Percentiles rank a stretch among this genome's conserved stretches.
Conservation (phyloP, 1,140 invertebrate genomes). For the Radopholus similis region DNA sequence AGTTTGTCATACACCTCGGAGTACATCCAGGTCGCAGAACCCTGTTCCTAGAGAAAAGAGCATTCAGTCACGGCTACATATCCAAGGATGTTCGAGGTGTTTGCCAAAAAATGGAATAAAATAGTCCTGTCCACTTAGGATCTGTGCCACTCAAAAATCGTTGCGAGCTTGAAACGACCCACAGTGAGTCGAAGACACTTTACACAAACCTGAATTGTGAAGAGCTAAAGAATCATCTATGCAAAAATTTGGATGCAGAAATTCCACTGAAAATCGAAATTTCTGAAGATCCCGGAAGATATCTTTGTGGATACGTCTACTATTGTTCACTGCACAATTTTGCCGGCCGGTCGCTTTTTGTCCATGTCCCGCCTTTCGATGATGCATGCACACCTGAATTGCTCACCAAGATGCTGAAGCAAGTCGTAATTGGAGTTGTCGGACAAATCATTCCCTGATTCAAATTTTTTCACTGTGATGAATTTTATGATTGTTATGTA, state of each 20-base stretch:
- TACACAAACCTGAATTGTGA: slow-evolving; percentile 19
- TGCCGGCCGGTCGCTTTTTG: slow-evolving; percentile 24
- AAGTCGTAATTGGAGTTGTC: slow-evolving; percentile 9
- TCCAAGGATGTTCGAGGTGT: slow-evolving; percentile 18
- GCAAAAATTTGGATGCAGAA: neutral
- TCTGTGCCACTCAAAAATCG: slow-evolving; percentile 18
- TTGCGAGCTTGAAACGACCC: slow-evolving; percentile 4
- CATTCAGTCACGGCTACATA: slow-evolving; percentile 25
- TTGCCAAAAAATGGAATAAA: neutral
- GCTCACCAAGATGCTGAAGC: slow-evolving; percentile 13
- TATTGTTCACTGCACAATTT: slow-evolving; percentile 20
- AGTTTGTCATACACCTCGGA: slow-evolving; percentile 34
- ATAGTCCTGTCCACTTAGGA: neutral
- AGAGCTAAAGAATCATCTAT: neutral
- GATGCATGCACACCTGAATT: slow-evolving; percentile 8
- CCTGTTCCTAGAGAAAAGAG: slow-evolving; percentile 10
- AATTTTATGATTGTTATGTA: no score
- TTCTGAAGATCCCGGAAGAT: slow-evolving; percentile 24
- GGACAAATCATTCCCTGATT: no score
- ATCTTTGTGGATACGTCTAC: slow-evolving; percentile 33
- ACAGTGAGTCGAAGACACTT: neutral
- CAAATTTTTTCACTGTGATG: no score
- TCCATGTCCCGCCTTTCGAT: slow-evolving; percentile 30
- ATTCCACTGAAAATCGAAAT: slow-evolving; percentile 17
- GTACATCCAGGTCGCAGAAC: slow-evolving; percentile 10